Evolutionary conservation across 2,888 invertebrate genomes (phyloP), one percentile per base, ranked within the genome.

Genomic region (Macrophya alboannulata): DNA sequence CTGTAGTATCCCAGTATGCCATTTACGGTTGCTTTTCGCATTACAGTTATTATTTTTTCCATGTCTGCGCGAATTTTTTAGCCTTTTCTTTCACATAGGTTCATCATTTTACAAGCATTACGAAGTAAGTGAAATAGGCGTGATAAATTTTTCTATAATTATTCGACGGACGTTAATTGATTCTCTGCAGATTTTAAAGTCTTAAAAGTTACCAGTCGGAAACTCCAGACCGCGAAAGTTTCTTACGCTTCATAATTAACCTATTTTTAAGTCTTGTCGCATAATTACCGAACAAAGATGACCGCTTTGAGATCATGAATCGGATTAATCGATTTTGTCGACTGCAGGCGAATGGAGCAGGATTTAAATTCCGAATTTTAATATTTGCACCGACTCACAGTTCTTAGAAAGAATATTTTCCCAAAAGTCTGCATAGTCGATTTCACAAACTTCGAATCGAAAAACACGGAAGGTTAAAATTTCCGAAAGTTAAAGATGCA

Each of bases 161-260:
- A 74, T 74, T 45, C 9, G 21, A 43, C 74, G 74, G 45, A 45
- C 45, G 45, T 21, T 71, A 71, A 71, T 71, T 71, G 40, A 71
- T 71, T 45, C 45, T 15, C 45, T 21, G 12, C 43, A 45, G n/a
- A 45, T 74, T 74, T 74, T 5, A 45, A 45, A 74, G 43, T 25
- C 43, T 43, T 21, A 45, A 74, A 45, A 12, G n/a, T 74, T 74
- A 45, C 15, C 10, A 74, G 74, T 9, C 12, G 8, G 74, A 45
- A 74, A 74, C 74, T 74, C 74, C 9, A n/a, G 45, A 45, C 74
- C 45, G 4, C 45, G 21, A 45, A 45, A 74, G 10, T 21, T 74
- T 45, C 74, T 15, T 21, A 45, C 74, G 45, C 74, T 74, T 45
- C 45, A 74, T 74, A 45, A 74, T 74, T 74, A 74, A 74, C 74